These are phyloP conservation scores for Trichomycterus rosablanca DNA, from an alignment of 2,113 vertebrate species.

Conservation along the genomic window DNA sequence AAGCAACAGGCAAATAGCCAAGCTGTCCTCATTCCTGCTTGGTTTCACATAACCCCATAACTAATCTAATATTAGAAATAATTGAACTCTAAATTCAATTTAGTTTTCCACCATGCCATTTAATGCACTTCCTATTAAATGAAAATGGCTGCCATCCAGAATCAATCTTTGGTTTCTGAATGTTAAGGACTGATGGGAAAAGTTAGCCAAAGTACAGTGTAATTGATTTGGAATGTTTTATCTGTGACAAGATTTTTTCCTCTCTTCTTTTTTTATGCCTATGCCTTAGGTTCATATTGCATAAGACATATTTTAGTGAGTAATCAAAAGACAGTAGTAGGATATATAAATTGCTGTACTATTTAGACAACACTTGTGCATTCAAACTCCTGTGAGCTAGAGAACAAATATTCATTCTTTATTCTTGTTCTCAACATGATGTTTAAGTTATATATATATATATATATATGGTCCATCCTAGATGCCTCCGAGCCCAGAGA, in stretches of 20 bases:
- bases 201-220: slow-evolving; percentile 60
- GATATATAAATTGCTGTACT: not conserved
- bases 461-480: no score
- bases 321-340: slow-evolving; percentile 2
- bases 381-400: no score
- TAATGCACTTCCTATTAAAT: slow-evolving; percentile 68
- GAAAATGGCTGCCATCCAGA: slow-evolving; percentile 66
- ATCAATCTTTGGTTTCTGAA: slow-evolving; percentile 61
- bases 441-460: no score
- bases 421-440: no score
- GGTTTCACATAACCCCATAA: slow-evolving; percentile 61
- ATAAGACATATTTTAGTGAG: not conserved
- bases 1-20: slow-evolving; percentile 7
- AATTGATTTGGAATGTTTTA: slow-evolving; percentile 59
- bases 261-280: not conserved
- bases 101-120: slow-evolving; percentile 61
- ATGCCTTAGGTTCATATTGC: not conserved
- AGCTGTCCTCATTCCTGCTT: slow-evolving; percentile 36
- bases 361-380: no score
- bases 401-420: no score
- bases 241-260: not conserved
- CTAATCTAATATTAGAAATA: slow-evolving; percentile 67
- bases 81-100: slow-evolving; percentile 62
- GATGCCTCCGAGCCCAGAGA: no score
- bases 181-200: slow-evolving; percentile 57